Evolutionary conservation across 2,113 vertebrate genomes (phyloP).

Genomic region (Crotophaga sulcirostris): DNA sequence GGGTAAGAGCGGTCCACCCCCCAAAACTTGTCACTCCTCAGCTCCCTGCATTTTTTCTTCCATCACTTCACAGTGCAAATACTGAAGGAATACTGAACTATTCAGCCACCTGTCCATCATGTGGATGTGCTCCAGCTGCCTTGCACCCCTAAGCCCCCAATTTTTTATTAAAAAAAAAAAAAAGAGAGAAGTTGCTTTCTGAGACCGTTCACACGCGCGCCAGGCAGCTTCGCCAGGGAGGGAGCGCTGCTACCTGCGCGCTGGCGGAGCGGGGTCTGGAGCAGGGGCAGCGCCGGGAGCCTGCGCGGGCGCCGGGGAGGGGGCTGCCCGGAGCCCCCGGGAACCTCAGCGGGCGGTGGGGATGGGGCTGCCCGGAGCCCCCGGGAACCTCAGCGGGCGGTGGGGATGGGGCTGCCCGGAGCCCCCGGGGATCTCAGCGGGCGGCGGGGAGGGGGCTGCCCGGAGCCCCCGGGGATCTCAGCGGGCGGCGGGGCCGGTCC

Average conservation of each 20-base stretch:
- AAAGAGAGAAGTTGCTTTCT: too few species aligned
- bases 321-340: too few species aligned
- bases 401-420: too few species aligned
- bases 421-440: too few species aligned
- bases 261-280: too few species aligned
- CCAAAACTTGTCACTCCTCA: background rate
- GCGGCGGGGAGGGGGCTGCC: too few species aligned
- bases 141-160: fast-evolving
- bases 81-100: fast-evolving
- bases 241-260: background rate
- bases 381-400: too few species aligned
- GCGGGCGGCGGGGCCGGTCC: too few species aligned
- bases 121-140: fast-evolving
- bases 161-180: too few species aligned
- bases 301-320: background rate
- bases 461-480: too few species aligned
- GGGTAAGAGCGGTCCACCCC: background rate
- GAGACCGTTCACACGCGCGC: fast-evolving
- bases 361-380: background rate
- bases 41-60: background rate
- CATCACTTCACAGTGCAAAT: background rate
- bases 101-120: background rate
- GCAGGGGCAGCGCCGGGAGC: background rate
- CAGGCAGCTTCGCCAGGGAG: background rate
- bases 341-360: background rate